These are phyloP conservation scores for Chiridota heheva DNA, from an alignment of 35 echinoderm and acorn worm genomes.

Conservation along the genomic window DNA sequence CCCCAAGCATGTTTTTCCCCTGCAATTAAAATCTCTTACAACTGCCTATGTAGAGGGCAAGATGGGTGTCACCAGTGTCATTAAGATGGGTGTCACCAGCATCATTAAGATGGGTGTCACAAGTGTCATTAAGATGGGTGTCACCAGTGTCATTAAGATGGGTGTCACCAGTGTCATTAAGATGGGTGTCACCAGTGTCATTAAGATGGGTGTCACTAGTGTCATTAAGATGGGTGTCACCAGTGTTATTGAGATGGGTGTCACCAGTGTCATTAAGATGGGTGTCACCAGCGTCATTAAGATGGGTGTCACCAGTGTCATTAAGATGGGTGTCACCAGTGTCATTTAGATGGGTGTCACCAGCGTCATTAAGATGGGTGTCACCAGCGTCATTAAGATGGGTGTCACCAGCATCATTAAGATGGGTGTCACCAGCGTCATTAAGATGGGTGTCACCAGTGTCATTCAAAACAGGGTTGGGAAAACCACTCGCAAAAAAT, in stretches of 20 bases:
- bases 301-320: neutral
- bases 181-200: neutral
- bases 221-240: neutral
- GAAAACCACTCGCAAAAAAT: no score
- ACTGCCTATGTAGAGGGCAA: neutral
- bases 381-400: conserved; percentile 19
- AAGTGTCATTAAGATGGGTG: neutral
- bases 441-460: neutral
- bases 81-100: neutral
- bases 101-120: neutral
- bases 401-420: neutral
- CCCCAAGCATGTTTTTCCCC: no score
- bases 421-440: neutral
- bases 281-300: neutral
- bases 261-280: neutral
- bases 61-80: neutral
- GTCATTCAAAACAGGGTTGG: neutral
- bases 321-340: neutral
- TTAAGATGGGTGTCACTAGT: neutral
- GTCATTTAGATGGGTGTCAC: neutral
- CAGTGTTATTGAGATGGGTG: neutral
- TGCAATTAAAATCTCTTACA: neutral
- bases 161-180: neutral
- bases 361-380: neutral
- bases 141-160: neutral